Conservation (phyloP, 2,113 vertebrate species). For the Hippotragus niger region DNA sequence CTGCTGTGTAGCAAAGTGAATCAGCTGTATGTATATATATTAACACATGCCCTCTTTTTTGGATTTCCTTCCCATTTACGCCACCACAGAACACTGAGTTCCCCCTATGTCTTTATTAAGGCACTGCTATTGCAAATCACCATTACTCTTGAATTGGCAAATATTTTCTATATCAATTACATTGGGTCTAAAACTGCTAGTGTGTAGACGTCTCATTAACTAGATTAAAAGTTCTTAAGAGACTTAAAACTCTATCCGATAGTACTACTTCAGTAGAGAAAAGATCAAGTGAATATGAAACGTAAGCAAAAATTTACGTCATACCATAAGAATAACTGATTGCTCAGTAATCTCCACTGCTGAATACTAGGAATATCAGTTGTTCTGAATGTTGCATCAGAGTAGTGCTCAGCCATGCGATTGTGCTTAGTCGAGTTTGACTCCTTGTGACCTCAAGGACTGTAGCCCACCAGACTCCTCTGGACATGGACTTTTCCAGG, state of each 20-base stretch:
- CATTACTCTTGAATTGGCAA: background rate
- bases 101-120: background rate
- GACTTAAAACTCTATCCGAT: background rate
- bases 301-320: background rate
- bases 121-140: background rate
- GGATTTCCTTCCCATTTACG: background rate
- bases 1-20: background rate
- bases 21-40: background rate
- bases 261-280: background rate
- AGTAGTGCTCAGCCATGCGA: background rate
- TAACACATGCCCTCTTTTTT: background rate
- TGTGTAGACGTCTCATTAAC: background rate
- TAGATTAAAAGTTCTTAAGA: background rate
- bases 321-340: background rate
- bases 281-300: background rate
- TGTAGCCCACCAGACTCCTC: background rate
- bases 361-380: background rate
- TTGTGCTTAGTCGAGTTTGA: background rate
- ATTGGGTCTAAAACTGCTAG: background rate
- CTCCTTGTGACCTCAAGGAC: background rate
- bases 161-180: background rate
- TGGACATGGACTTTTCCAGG: background rate
- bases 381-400: background rate
- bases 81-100: background rate
- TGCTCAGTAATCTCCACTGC: background rate